These are phyloP conservation scores for Siniperca knerii DNA, from an alignment of 2,113 vertebrate genomes.

Conservation along the genomic window DNA sequence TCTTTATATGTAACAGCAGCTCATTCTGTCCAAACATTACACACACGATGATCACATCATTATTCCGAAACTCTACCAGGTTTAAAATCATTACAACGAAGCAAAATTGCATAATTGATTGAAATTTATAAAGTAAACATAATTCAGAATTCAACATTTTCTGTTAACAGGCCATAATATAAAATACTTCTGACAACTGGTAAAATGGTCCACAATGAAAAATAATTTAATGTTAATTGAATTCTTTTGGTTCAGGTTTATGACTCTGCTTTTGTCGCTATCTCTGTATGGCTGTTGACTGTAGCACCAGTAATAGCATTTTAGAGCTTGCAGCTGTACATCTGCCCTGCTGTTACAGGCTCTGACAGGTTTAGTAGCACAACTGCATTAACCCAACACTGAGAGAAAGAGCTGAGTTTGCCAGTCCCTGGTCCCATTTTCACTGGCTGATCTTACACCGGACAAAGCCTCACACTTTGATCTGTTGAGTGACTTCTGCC, in stretches of 20 bases:
- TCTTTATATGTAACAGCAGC: constrained; percentile 15
- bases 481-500: constrained; percentile 47
- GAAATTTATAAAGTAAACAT: neutral
- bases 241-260: constrained; percentile 41
- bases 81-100: neutral
- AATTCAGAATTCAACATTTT: neutral
- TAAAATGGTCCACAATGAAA: neutral
- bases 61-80: neutral
- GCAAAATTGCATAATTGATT: neutral
- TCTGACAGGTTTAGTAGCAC: constrained; percentile 75
- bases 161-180: too few relatives aligned
- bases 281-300: constrained; percentile 42
- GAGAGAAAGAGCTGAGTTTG: constrained; percentile 62
- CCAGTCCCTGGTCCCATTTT: constrained; percentile 52
- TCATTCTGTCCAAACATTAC: neutral
- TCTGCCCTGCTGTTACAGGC: constrained; percentile 61
- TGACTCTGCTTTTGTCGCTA: constrained; percentile 1
- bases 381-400: constrained; percentile 71
- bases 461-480: constrained; percentile 62
- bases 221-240: constrained; percentile 18
- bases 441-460: constrained; percentile 55
- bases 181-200: neutral
- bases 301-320: constrained; percentile 63
- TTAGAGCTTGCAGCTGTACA: constrained; percentile 64
- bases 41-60: neutral